phyloP scores from a whole-genome alignment of 2,888 invertebrate species.

The Drosophila pegasa region DNA sequence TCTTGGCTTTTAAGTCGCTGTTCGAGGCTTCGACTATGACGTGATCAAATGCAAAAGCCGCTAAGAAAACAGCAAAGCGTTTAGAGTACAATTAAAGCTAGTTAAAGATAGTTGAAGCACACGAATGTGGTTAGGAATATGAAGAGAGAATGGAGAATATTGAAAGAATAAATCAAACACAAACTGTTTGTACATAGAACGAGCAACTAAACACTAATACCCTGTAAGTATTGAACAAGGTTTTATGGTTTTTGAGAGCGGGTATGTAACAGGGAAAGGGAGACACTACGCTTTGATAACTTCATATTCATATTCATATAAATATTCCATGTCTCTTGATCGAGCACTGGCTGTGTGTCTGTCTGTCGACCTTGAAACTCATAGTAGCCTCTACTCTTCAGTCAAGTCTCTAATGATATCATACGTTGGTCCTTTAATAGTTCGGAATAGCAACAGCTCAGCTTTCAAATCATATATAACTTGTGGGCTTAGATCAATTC shows the following conservation, averaged over 20 bases:
- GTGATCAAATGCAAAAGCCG: neutral
- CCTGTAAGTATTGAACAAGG: neutral
- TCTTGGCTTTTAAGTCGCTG: constrained; percentile 8
- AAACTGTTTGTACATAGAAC: no score
- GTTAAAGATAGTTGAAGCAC: constrained; percentile 18
- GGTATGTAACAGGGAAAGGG: neutral
- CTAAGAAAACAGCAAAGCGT: neutral
- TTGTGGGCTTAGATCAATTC: no score
- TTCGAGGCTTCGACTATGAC: neutral
- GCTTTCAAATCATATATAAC: no score
- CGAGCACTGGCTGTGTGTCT: neutral
- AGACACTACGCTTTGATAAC: neutral
- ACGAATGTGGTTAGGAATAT: neutral
- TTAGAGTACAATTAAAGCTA: constrained; percentile 42
- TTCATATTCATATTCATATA: no score
- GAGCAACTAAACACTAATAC: neutral
- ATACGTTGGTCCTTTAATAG: no score
- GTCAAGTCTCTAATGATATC: no score
- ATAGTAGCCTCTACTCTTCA: no score
- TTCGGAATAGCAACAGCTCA: no score
- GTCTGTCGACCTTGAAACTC: no score
- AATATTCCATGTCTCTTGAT: neutral
- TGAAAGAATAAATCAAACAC: constrained; percentile 1
- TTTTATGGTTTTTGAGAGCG: neutral
- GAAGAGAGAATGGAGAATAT: neutral